Evolutionary conservation across 1,140 invertebrate species (phyloP), one percentile per base, ranked within the genome.

Genomic region (Heliothis subflexa): DNA sequence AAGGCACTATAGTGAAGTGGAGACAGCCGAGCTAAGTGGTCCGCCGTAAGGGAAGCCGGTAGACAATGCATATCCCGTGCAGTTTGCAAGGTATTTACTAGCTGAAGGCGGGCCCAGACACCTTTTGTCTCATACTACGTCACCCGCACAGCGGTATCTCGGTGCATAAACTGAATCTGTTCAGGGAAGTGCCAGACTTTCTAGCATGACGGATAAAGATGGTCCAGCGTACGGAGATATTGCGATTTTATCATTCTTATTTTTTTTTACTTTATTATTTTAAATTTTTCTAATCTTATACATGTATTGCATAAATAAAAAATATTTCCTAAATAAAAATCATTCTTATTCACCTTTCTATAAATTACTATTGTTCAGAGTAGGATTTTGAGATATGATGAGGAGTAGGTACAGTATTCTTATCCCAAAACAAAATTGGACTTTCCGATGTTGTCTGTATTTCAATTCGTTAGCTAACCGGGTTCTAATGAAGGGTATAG

Each of bases 31-130:
- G 49, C 21, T 68, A 77, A 78, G 52, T 70, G 75, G 75, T 70
- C 66, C 40, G 61, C 21, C 52, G 75, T 57, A 52, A 61, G 71
- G 54, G 71, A 73, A 73, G 52, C 14, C 18, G 55, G 55, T 59
- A 78, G 75, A 78, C 75, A 78, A 78, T 73, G 64, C 64, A 78
- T 68, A 78, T 70, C 54, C 54, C 52, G 52, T 57, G 66, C 75
- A 78, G 75, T 78, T 70, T 59, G 75, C 50, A 78, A 70, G 64
- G 64, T 47, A 68, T 78, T 78, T 78, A 75, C 40, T 47, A 9
- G 18, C 33, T 70, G 28, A 25, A 25, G 12, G 52, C 62, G 18
- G 50, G 55, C 66, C 45, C 64, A 78, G 75, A 78, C 75, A 70
- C 75, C 75, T 78, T 78, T 78, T 78, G 64, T 78, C 66, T 45